These are phyloP conservation scores for Lepus timidus DNA, from an alignment of 2,113 vertebrate genomes.

Conservation along the genomic window DNA sequence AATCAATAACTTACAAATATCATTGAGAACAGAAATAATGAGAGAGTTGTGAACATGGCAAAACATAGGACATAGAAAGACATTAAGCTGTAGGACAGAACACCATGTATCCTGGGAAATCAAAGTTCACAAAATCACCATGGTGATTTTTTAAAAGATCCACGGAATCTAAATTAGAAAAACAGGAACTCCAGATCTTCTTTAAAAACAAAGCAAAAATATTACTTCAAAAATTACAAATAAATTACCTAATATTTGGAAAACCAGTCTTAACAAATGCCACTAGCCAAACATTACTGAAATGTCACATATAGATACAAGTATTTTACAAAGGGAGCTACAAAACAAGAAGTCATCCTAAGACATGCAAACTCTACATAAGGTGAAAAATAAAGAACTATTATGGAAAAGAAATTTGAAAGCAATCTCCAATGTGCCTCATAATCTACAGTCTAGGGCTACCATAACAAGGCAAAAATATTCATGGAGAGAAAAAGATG, in stretches of 20 bases:
- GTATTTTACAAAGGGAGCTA: not conserved
- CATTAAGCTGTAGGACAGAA: not conserved
- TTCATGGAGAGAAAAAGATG: not conserved
- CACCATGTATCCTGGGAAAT: conserved; percentile 45
- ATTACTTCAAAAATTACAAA: conserved; percentile 52
- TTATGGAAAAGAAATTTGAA: not conserved
- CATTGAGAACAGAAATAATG: conserved; percentile 55
- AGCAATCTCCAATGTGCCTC: not conserved
- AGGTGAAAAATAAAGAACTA: not conserved
- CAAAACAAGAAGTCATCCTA: conserved; percentile 38
- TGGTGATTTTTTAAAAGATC: not conserved
- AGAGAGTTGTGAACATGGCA: conserved; percentile 32
- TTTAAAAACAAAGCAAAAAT: not conserved
- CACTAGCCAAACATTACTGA: conserved; percentile 20
- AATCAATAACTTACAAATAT: conserved; percentile 70
- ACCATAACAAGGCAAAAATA: not conserved
- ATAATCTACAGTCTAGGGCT: not conserved
- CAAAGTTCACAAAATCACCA: conserved; percentile 43
- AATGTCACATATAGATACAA: conserved; percentile 34
- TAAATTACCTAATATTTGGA: conserved; percentile 1
- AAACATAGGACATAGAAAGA: conserved; percentile 54
- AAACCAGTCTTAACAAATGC: conserved; percentile 44
- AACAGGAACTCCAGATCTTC: conserved; percentile 30
- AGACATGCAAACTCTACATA: conserved; percentile 29
- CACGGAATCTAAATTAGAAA: conserved; percentile 52